These are phyloP conservation scores for Spilosoma lubricipeda DNA, from an alignment of 2,888 invertebrate genomes.

Conservation along the genomic window DNA sequence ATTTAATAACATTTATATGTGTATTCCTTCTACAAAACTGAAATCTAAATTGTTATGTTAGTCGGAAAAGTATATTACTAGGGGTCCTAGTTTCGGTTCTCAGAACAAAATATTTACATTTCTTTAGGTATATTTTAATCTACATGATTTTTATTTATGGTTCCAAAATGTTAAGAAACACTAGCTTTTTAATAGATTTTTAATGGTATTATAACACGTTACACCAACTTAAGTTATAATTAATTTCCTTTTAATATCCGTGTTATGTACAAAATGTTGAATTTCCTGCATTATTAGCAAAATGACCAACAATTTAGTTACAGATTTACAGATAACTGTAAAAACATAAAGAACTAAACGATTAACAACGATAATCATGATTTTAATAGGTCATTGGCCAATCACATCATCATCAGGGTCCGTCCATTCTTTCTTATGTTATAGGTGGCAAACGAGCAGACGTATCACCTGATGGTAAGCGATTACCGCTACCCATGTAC, in stretches of 20 bases:
- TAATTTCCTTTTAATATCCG: neutral
- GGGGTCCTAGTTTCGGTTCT: neutral
- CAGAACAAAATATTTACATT: neutral
- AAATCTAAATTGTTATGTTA: neutral
- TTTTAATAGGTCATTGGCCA: conserved; percentile 10
- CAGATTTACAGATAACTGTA: conserved; percentile 36
- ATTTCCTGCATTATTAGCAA: conserved; percentile 31
- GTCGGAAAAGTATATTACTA: too few relatives aligned
- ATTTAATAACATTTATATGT: neutral
- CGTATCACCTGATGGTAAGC: too few relatives aligned
- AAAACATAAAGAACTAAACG: conserved; percentile 26
- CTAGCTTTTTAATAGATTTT: neutral
- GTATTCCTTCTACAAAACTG: neutral
- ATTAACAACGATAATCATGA: conserved; percentile 29
- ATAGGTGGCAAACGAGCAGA: too few relatives aligned
- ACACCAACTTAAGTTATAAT: neutral
- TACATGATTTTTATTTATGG: neutral
- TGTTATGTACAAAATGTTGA: conserved; percentile 11
- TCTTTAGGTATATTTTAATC: neutral
- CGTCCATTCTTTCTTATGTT: too few relatives aligned
- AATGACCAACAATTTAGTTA: conserved; percentile 26
- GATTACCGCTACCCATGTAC: too few relatives aligned
- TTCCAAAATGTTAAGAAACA: neutral
- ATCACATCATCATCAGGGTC: too few relatives aligned
- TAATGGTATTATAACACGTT: neutral